Evolutionary conservation across 1,140 invertebrate genomes (phyloP), one percentile per base, ranked within the genome.

Genomic region (Drosophila lini): DNA sequence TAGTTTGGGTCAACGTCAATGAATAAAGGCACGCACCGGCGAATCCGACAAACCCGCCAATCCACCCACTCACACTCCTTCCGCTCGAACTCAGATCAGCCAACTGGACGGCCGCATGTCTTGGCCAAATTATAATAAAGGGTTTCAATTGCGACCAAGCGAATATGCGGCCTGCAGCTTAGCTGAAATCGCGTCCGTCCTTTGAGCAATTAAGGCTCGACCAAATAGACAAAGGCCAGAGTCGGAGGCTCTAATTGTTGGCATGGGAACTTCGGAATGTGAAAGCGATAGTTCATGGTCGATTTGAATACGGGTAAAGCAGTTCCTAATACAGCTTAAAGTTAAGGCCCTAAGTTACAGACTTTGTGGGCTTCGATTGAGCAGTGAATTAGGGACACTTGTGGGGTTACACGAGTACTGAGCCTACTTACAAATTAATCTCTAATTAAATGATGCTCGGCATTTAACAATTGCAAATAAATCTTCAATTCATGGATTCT

Each of bases 71-170:
- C 28, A 25, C 10, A 42, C 52, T 44, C 69, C 68, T 80, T 86
- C 80, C 83, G 80, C 83, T 88, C 64, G 58, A 71, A 40, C 64
- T 40, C 69, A 56, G 64, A 68, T 45, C 69, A 52, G 40, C 40
- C 41, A 44, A 25, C 52, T 50, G 75, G 59, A 28, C 28, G 25
- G 47, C 65, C 68, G 62, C 83, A 70, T 80, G 80, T 78, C 63
- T 59, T 78, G 80, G 80, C 77, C 67, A 89, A 81, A 89, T 88
- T 88, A 81, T 84, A 88, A 88, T 83, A 89, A 81, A 89, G 80
- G 83, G 84, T 81, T 88, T 73, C 63, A 40, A 74, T 82, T 78
- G 78, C 78, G 78, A 71, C 69, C 56, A 67, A 48, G 40, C 53
- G 45, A 86, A 77, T 77, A 75, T 53, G 50, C 48, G 48, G 16